These are phyloP conservation scores for Carcinoscorpius rotundicauda DNA, from an alignment of 1,140 invertebrate genomes.

Conservation along the genomic window DNA sequence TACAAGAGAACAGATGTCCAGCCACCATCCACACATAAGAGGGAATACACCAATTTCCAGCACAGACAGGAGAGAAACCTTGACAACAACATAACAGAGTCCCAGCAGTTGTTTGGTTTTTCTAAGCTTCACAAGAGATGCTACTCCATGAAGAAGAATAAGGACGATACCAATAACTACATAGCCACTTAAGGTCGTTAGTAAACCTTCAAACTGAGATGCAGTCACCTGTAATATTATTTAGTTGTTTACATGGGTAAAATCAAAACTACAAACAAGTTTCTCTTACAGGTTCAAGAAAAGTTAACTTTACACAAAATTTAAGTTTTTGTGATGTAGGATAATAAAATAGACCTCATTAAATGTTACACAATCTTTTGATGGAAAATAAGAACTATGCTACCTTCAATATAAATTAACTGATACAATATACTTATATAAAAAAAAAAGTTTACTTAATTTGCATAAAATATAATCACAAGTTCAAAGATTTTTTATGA, in stretches of 20 bases:
- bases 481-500: too few relatives aligned
- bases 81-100: constrained; percentile 93
- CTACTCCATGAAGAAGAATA: constrained; percentile 62
- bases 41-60: constrained; percentile 95
- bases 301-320: too few relatives aligned
- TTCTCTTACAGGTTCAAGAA: too few relatives aligned
- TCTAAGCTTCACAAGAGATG: constrained; percentile 54
- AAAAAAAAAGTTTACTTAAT: too few relatives aligned
- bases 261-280: not conserved
- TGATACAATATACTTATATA: too few relatives aligned
- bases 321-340: too few relatives aligned
- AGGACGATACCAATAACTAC: constrained; percentile 74
- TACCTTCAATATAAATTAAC: too few relatives aligned
- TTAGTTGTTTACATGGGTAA: not conserved
- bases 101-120: constrained; percentile 71
- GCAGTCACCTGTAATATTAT: constrained; percentile 42
- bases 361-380: too few relatives aligned
- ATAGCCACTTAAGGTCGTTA: constrained; percentile 89
- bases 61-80: constrained; percentile 76
- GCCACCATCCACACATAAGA: constrained; percentile 95
- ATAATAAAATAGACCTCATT: too few relatives aligned
- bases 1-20: constrained; percentile 89
- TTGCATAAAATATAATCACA: too few relatives aligned
- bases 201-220: constrained; percentile 79
- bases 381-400: too few relatives aligned